Percentiles rank a stretch among this genome's conserved stretches.
Evolutionary conservation across 2,113 vertebrate species (phyloP).

Genomic region (Hiodon tergisus): DNA sequence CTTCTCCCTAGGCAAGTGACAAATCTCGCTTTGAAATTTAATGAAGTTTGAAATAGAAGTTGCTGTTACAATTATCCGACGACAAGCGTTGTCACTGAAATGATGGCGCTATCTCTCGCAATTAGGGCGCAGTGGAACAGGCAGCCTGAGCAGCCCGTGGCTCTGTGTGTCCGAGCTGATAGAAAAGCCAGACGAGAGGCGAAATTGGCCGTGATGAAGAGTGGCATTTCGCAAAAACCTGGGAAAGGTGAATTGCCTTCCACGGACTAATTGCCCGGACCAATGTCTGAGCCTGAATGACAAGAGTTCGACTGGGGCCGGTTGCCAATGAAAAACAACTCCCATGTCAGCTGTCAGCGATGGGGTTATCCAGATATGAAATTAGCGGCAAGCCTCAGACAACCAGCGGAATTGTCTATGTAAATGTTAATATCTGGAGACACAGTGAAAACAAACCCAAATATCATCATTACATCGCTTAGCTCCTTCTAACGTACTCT

Average conservation of each 20-base stretch:
- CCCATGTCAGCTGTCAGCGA: too few species aligned
- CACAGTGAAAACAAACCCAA: neutral
- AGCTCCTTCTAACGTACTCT: neutral
- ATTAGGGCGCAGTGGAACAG: conserved; percentile 47
- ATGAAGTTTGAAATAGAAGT: conserved; percentile 71
- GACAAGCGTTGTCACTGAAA: conserved; percentile 56
- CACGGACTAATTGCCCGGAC: conserved; percentile 4
- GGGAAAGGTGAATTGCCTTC: neutral
- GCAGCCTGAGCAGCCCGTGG: neutral
- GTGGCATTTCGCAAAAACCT: neutral
- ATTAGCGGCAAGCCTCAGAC: too few species aligned
- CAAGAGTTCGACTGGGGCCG: neutral
- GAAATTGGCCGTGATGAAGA: neutral
- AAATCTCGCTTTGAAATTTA: conserved; percentile 69
- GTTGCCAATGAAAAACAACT: too few species aligned
- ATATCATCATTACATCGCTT: neutral
- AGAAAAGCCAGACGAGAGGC: neutral
- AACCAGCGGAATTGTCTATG: too few species aligned
- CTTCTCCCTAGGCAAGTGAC: conserved; percentile 53
- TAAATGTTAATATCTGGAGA: too few species aligned
- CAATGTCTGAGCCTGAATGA: neutral
- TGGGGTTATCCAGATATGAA: too few species aligned
- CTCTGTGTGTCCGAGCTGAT: neutral
- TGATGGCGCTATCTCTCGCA: conserved; percentile 56
- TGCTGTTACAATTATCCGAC: conserved; percentile 61